phyloP scores from a whole-genome alignment of 2,888 invertebrate species.

The Ischnus inquisitorius region DNA sequence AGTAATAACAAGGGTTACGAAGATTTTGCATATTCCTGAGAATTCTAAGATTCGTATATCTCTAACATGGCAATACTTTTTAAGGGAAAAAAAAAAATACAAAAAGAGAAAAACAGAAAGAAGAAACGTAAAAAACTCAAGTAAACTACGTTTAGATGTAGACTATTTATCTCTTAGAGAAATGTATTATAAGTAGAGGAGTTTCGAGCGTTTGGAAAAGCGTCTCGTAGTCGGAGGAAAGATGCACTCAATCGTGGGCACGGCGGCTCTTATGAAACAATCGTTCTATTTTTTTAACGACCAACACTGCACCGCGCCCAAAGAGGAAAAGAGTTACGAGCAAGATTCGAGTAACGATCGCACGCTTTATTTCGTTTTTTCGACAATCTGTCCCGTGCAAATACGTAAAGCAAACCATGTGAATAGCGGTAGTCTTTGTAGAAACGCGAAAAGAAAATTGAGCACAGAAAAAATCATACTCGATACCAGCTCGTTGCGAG shows the following conservation, averaged over 20 bases:
- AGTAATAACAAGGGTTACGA: slow-evolving; percentile 56
- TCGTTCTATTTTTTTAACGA: slow-evolving; percentile 39
- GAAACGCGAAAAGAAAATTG: slow-evolving; percentile 35
- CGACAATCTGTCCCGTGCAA: slow-evolving; percentile 27
- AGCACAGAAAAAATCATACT: slow-evolving; percentile 25
- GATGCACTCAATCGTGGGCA: slow-evolving; percentile 50
- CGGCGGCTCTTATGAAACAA: slow-evolving; percentile 35
- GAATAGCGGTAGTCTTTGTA: slow-evolving; percentile 23
- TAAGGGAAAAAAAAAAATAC: slow-evolving; percentile 28
- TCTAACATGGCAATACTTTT: slow-evolving; percentile 65
- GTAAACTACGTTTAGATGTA: slow-evolving; percentile 47
- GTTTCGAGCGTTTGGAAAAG: slow-evolving; percentile 38
- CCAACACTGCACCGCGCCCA: slow-evolving; percentile 39
- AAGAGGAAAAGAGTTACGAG: not conserved
- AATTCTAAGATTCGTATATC: slow-evolving; percentile 61
- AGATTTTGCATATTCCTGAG: slow-evolving; percentile 53
- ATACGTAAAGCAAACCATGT: slow-evolving; percentile 14
- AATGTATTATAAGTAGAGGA: slow-evolving; percentile 54
- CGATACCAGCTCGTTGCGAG: slow-evolving; percentile 30
- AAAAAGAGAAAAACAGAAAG: slow-evolving; percentile 12
- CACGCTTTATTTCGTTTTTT: slow-evolving; percentile 26
- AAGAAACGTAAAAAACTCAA: slow-evolving; percentile 28
- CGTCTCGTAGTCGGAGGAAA: slow-evolving; percentile 25
- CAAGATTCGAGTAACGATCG: slow-evolving; percentile 30
- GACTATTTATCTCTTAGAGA: slow-evolving; percentile 57